phyloP scores from a whole-genome alignment of 2,113 vertebrate species.

The Lethenteron reissneri region DNA sequence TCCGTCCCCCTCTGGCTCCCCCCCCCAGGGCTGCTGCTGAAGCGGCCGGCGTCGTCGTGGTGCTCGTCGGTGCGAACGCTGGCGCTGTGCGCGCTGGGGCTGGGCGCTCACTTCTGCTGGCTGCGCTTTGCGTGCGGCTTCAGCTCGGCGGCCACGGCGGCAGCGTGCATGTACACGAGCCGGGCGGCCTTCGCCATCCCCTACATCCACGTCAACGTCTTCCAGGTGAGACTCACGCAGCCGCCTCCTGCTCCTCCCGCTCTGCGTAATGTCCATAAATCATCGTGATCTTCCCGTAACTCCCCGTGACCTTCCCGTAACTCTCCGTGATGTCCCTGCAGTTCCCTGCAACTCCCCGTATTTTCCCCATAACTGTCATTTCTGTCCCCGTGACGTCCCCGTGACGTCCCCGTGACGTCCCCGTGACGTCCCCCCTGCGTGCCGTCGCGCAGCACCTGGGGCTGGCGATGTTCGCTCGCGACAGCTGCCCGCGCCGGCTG shows the following conservation, averaged over 20 bases:
- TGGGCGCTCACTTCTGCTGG: conserved; percentile 53
- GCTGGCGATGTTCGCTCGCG: conserved; percentile 49
- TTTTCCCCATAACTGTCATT: not conserved
- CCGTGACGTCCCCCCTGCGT: not conserved
- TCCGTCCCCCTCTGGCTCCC: conserved; percentile 7
- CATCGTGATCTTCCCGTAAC: too few species aligned
- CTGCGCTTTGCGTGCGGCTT: conserved; percentile 41
- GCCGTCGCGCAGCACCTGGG: conserved; percentile 44
- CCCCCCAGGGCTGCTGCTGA: conserved; percentile 34
- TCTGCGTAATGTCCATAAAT: too few species aligned
- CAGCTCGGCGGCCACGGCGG: conserved; percentile 18
- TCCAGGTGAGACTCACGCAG: conserved; percentile 40
- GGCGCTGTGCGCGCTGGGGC: conserved; percentile 27
- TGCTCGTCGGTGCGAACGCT: not conserved
- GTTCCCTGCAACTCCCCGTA: not conserved
- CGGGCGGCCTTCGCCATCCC: conserved; percentile 54
- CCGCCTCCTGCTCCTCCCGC: too few species aligned
- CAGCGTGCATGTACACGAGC: conserved; percentile 48
- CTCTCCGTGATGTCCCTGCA: too few species aligned
- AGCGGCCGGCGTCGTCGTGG: conserved; percentile 12
- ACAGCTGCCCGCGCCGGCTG: conserved; percentile 38
- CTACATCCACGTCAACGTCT: conserved; percentile 75
- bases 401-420: too few species aligned
- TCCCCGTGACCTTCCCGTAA: too few species aligned
- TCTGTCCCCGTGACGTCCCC: too few species aligned